Conservation (phyloP, 2,888 invertebrate genomes). For the Neoaliturus tenellus region DNA sequence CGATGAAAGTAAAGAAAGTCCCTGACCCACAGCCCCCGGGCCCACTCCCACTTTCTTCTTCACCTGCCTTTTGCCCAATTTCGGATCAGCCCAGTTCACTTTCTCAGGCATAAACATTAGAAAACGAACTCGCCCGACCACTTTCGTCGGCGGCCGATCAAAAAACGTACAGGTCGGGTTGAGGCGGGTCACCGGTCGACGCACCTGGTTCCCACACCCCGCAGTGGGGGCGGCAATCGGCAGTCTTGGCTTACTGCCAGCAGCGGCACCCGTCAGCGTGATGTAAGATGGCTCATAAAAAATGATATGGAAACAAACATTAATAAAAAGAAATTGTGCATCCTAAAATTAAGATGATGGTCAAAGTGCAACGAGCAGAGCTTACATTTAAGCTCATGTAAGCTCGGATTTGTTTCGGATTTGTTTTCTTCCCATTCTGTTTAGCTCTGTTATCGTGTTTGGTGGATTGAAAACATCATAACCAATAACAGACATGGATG, state of each 20-base stretch:
- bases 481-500: no score
- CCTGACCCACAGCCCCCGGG: conserved; percentile 14
- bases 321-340: no score
- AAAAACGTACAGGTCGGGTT: neutral
- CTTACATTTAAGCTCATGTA: no score
- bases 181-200: neutral
- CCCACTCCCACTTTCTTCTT: conserved; percentile 47
- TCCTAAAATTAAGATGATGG: no score
- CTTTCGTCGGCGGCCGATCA: conserved; percentile 43
- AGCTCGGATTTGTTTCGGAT: no score
- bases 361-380: no score
- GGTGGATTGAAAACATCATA: no score
- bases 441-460: no score
- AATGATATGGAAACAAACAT: no score
- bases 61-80: conserved; percentile 49
- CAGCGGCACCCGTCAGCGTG: no score
- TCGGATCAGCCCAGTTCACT: conserved; percentile 50
- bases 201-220: neutral
- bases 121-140: conserved; percentile 49
- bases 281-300: no score
- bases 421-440: no score
- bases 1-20: conserved; percentile 49
- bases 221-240: neutral
- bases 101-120: conserved; percentile 42
- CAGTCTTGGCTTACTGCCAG: neutral